Evolutionary conservation across 2,888 invertebrate genomes (phyloP).

Genomic region (Lepidocyrtinus sp.): DNA sequence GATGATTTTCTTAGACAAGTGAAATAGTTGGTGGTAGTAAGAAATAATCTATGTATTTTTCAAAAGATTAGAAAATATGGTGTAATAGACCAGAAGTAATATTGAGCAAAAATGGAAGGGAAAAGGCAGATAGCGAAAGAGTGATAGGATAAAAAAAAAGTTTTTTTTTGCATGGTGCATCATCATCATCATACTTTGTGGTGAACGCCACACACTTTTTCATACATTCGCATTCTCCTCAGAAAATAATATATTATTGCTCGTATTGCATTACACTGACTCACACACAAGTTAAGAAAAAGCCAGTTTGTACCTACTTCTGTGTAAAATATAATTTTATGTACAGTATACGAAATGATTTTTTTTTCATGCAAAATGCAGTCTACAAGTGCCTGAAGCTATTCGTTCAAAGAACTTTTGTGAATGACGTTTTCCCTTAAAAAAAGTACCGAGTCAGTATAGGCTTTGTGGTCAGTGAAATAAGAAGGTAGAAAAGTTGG

Average conservation of each 20-base stretch:
- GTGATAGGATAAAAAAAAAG: conserved; percentile 7
- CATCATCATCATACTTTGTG: conserved; percentile 31
- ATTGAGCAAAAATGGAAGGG: neutral
- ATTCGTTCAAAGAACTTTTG: conserved; percentile 55
- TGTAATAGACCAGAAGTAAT: conserved; percentile 4
- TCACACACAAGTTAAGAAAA: conserved; percentile 26
- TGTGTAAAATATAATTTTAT: neutral
- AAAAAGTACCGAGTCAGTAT: conserved; percentile 57
- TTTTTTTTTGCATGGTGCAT: conserved; percentile 53
- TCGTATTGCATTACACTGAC: conserved; percentile 15
- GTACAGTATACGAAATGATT: conserved; percentile 1
- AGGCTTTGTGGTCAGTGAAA: conserved; percentile 63
- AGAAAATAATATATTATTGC: conserved; percentile 6
- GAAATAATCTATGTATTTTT: conserved; percentile 20
- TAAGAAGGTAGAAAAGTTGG: conserved; percentile 38
- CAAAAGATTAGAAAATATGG: neutral
- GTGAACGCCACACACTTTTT: conserved; percentile 35
- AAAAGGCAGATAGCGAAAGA: neutral
- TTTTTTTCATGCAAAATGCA: conserved; percentile 10
- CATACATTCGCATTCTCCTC: conserved; percentile 45
- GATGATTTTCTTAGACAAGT: conserved; percentile 53
- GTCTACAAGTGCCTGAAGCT: conserved; percentile 14
- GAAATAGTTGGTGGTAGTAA: conserved; percentile 30
- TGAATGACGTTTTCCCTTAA: conserved; percentile 59
- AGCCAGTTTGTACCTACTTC: conserved; percentile 18